These are phyloP conservation scores for Chrysolina oricalcia DNA, from an alignment of 2,888 invertebrate species.

Conservation along the genomic window DNA sequence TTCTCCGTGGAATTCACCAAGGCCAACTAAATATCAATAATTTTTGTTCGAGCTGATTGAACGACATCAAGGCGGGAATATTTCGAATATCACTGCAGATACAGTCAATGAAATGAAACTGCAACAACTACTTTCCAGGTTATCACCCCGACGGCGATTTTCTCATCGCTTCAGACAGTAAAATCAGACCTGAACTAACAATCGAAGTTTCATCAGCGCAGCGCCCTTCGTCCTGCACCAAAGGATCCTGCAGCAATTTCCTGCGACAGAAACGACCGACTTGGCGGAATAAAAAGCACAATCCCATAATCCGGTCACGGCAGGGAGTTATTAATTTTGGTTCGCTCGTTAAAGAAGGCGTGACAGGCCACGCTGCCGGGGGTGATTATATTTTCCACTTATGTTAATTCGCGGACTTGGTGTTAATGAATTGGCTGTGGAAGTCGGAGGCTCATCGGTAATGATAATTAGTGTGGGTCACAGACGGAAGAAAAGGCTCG, in stretches of 20 bases:
- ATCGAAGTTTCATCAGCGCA: not conserved
- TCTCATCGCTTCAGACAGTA: no score
- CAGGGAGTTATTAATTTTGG: conserved; percentile 4
- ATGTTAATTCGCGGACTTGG: conserved; percentile 13
- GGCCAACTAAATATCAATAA: no score
- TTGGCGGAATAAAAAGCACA: not conserved
- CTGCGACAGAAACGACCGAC: not conserved
- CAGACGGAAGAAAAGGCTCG: not conserved
- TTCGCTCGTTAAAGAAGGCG: conserved; percentile 1
- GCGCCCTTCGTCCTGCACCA: not conserved
- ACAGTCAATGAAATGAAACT: no score
- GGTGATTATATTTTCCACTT: not conserved
- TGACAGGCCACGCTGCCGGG: not conserved
- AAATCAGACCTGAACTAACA: not conserved
- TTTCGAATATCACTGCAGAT: no score
- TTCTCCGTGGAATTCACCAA: no score
- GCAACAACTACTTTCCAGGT: no score
- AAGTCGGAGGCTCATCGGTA: conserved; percentile 6
- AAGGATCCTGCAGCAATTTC: not conserved
- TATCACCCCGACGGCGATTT: no score
- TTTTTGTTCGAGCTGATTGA: no score
- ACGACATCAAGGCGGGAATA: no score
- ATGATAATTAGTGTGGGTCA: conserved; percentile 1
- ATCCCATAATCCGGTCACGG: not conserved
- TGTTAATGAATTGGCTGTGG: conserved; percentile 9